Conservation (phyloP, 2,797 vertebrate genomes). For the Paedocypris micromegethes region DNA sequence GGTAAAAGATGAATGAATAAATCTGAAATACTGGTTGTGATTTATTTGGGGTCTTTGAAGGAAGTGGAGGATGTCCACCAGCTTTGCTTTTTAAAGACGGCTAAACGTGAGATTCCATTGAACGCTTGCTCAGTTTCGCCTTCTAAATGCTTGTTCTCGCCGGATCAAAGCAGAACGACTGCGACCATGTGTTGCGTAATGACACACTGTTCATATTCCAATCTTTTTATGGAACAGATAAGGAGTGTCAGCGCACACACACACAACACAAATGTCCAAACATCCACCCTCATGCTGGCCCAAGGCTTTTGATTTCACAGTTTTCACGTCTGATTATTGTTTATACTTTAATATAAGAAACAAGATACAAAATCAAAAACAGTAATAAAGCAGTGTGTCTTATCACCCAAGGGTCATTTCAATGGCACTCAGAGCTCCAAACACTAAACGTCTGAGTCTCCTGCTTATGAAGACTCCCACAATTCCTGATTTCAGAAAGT, state of each 20-base stretch:
- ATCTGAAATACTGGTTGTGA: background rate
- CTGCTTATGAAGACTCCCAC: background rate
- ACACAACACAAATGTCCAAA: too few relatives aligned
- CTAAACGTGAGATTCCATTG: constrained; percentile 7
- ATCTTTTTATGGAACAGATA: background rate
- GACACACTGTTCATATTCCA: background rate
- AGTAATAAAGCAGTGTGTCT: too few relatives aligned
- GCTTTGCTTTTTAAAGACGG: constrained; percentile 7
- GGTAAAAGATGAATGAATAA: constrained; percentile 24
- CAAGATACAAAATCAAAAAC: too few relatives aligned
- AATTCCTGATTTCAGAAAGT: constrained; percentile 18
- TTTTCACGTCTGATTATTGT: too few relatives aligned
- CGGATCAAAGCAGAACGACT: too few relatives aligned
- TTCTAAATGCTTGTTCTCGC: too few relatives aligned
- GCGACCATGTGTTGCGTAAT: background rate
- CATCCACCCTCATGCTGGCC: too few relatives aligned
- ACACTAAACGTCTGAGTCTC: too few relatives aligned
- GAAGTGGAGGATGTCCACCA: constrained; percentile 26
- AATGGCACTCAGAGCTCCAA: too few relatives aligned
- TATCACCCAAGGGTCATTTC: too few relatives aligned
- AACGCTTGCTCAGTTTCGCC: background rate
- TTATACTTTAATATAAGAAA: too few relatives aligned
- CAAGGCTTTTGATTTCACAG: too few relatives aligned
- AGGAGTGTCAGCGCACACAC: background rate
- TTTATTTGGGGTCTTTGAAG: background rate